A percentile compares a stretch with the other conserved stretches of the same genome.
Conservation (phyloP, 2,113 vertebrate species). For the Phalacrocorax carbo region DNA sequence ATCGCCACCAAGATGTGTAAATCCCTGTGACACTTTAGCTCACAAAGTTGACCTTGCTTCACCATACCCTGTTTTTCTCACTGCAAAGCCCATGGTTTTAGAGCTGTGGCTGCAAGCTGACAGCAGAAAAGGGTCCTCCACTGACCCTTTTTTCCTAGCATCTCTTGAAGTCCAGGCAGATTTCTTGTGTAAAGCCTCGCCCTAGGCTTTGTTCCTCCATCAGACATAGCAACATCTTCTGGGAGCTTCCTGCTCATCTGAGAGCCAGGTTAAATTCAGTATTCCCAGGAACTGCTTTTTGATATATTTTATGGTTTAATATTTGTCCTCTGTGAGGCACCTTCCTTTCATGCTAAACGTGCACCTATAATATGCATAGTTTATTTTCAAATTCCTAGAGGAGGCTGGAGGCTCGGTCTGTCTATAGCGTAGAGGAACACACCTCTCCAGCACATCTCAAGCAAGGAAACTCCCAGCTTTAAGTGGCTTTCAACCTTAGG, state of each 20-base stretch:
- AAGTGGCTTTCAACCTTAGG: neutral
- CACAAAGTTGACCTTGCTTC: neutral
- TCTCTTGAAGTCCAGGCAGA: neutral
- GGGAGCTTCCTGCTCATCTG: neutral
- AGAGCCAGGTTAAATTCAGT: neutral
- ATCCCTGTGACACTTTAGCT: accelerated
- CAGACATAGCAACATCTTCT: neutral
- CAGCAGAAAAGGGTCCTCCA: neutral
- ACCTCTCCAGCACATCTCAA: neutral
- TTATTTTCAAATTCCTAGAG: constrained; percentile 10
- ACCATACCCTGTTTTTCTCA: too few relatives aligned
- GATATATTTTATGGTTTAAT: neutral
- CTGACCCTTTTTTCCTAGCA: neutral
- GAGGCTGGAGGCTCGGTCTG: neutral
- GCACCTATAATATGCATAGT: neutral
- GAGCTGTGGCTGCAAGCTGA: neutral
- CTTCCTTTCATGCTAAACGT: constrained; percentile 15
- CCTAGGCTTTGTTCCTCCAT: neutral
- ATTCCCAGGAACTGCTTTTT: neutral
- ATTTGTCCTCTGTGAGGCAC: constrained; percentile 11
- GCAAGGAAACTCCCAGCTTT: neutral
- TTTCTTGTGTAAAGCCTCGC: neutral
- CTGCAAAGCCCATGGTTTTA: neutral
- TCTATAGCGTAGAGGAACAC: neutral
- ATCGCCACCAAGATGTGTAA: neutral